Conservation (phyloP, 2,113 vertebrate genomes). For the Kryptolebias marmoratus region DNA sequence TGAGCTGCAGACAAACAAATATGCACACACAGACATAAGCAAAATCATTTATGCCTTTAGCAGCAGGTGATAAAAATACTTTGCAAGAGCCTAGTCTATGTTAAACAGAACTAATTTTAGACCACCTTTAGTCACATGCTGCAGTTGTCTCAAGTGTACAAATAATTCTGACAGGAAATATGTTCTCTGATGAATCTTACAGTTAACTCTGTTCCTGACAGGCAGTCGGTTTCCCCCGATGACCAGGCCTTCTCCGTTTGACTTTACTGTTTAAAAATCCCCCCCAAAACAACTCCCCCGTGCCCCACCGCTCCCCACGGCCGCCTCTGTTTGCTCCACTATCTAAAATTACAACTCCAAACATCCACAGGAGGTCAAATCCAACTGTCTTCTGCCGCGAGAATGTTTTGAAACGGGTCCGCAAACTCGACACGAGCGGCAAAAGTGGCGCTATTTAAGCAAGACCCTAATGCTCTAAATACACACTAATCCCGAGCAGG, state of each 20-base stretch:
- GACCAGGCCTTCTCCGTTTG: neutral
- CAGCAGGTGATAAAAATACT: too few species aligned
- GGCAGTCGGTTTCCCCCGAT: neutral
- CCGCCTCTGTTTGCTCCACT: neutral
- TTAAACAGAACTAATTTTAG: neutral
- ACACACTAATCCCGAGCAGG: conserved; percentile 66
- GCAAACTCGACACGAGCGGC: conserved; percentile 30
- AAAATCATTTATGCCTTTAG: too few species aligned
- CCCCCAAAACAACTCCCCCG: neutral
- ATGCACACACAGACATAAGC: too few species aligned
- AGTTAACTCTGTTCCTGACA: neutral
- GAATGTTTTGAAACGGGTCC: conserved; percentile 10
- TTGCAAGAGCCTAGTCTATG: neutral
- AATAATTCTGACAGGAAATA: neutral
- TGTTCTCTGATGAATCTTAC: neutral
- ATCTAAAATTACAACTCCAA: neutral
- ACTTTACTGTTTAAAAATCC: neutral
- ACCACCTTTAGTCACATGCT: neutral
- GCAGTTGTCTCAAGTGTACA: neutral
- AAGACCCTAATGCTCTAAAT: conserved; percentile 68
- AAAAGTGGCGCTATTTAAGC: conserved; percentile 63
- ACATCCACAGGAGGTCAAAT: neutral
- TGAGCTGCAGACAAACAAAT: too few species aligned
- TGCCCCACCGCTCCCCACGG: neutral
- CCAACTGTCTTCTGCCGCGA: neutral